Conservation (phyloP, 1,140 invertebrate species). For the Hycleus cichorii region DNA sequence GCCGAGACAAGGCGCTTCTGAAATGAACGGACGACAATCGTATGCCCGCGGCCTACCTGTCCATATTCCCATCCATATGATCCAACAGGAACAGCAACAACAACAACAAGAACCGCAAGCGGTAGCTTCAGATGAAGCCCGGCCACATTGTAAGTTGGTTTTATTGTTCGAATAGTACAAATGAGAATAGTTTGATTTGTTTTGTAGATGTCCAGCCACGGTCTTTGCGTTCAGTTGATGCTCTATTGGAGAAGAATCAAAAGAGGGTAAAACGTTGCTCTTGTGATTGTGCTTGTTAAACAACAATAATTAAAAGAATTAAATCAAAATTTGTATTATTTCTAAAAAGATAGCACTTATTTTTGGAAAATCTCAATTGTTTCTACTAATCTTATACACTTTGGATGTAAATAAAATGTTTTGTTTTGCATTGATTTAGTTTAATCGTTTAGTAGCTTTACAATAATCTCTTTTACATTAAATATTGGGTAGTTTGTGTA, state of each 20-base stretch:
- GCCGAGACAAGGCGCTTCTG: slow-evolving; percentile 39
- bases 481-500: too few species aligned
- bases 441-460: too few species aligned
- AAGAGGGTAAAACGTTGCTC: slow-evolving; percentile 55
- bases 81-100: slow-evolving; percentile 42
- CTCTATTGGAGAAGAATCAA: slow-evolving; percentile 39
- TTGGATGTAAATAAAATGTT: too few species aligned
- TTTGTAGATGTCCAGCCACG: slow-evolving; percentile 56
- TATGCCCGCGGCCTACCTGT: slow-evolving; percentile 46
- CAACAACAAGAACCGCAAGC: slow-evolving; percentile 35
- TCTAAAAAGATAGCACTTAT: too few species aligned
- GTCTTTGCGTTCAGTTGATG: slow-evolving; percentile 48
- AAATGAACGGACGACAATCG: slow-evolving; percentile 44
- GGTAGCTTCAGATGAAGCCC: slow-evolving; percentile 39
- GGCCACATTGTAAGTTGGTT: slow-evolving; percentile 51
- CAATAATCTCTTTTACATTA: too few species aligned
- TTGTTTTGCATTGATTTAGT: too few species aligned
- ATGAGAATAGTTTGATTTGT: not conserved
- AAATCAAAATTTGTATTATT: too few species aligned
- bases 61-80: slow-evolving; percentile 49
- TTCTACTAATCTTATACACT: too few species aligned
- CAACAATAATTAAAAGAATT: not conserved
- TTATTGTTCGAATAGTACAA: not conserved
- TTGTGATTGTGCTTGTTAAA: slow-evolving; percentile 54
- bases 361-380: too few species aligned